Percentiles rank a stretch among this genome's conserved stretches.
Evolutionary conservation across 1,140 invertebrate species (phyloP).

Genomic region (Galendromus occidentalis): DNA sequence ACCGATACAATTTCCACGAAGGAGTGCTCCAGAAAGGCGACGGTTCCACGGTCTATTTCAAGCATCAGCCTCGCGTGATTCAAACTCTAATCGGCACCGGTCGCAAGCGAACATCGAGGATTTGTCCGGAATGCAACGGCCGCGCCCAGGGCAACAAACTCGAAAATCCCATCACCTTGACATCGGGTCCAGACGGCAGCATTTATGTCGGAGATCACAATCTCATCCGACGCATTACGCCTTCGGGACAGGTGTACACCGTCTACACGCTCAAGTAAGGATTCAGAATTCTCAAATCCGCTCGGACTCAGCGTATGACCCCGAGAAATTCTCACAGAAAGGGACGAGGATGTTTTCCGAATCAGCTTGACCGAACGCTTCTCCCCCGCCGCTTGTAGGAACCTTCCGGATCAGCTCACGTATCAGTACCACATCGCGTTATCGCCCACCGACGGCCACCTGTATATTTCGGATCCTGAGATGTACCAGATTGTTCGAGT

Average conservation of each 20-base stretch:
- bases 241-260: slow-evolving; percentile 48
- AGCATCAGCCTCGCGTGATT: slow-evolving; percentile 74
- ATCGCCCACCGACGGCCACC: slow-evolving; percentile 70
- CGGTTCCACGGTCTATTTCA: slow-evolving; percentile 83
- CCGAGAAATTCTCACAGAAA: neutral
- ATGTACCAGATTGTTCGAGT: slow-evolving; percentile 79
- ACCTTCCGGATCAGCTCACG: slow-evolving; percentile 48
- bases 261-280: slow-evolving; percentile 70
- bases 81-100: slow-evolving; percentile 82
- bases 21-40: slow-evolving; percentile 92
- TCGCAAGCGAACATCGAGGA: slow-evolving; percentile 59
- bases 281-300: neutral
- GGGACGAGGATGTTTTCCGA: too few species aligned
- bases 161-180: slow-evolving; percentile 70
- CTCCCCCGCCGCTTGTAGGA: neutral
- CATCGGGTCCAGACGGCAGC: slow-evolving; percentile 72
- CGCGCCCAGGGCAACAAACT: slow-evolving; percentile 56
- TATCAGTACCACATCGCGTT: slow-evolving; percentile 88
- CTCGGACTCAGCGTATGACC: neutral
- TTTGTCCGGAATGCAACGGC: slow-evolving; percentile 54
- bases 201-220: slow-evolving; percentile 91
- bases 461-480: slow-evolving; percentile 86
- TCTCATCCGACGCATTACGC: slow-evolving; percentile 65
- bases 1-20: slow-evolving; percentile 91
- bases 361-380: too few species aligned